phyloP scores from a whole-genome alignment of 2,797 vertebrate species.

The Remorina albescens region DNA sequence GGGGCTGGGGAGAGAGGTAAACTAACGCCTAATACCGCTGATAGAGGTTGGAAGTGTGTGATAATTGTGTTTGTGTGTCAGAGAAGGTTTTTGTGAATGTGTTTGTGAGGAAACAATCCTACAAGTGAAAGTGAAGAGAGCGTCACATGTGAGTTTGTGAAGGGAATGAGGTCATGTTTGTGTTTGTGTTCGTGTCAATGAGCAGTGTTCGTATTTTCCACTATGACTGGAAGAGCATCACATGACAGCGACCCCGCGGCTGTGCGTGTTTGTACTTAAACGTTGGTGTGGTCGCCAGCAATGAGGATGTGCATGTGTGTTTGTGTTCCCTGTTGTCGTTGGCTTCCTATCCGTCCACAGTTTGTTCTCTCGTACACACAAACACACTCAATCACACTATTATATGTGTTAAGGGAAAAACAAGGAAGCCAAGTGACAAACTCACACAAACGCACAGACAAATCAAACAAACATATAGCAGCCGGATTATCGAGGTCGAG shows the following conservation, averaged over 20 bases:
- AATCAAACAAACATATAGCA: no score
- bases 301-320: neutral
- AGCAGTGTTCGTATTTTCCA: slow-evolving; percentile 1
- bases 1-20: neutral
- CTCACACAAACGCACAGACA: neutral
- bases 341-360: slow-evolving; percentile 12
- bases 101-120: neutral
- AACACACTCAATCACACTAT: neutral
- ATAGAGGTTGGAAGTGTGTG: neutral
- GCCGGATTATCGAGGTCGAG: no score
- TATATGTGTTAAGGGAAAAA: slow-evolving; percentile 13
- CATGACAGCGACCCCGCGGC: neutral
- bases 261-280: neutral
- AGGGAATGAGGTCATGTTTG: neutral
- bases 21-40: neutral
- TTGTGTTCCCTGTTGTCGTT: neutral
- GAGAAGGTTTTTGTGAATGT: neutral
- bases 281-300: neutral
- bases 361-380: slow-evolving; percentile 11
- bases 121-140: no score
- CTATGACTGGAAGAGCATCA: slow-evolving; percentile 15
- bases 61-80: slow-evolving; percentile 16
- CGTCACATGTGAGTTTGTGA: no score
- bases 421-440: neutral
- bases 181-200: neutral